These are phyloP conservation scores for Mimumesa dahlbomi DNA, from an alignment of 2,888 invertebrate genomes.

Conservation along the genomic window DNA sequence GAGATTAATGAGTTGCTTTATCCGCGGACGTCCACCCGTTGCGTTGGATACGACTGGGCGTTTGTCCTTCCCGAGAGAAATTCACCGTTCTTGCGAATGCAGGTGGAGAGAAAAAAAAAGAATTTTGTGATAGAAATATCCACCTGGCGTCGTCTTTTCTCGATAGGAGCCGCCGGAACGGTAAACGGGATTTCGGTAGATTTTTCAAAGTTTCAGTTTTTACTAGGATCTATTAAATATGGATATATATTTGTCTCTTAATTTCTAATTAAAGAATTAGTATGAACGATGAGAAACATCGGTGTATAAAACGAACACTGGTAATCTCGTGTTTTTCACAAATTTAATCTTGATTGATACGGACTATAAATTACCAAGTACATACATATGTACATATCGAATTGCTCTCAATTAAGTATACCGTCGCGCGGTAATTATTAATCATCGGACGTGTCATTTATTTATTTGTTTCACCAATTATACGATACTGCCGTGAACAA, in stretches of 20 bases:
- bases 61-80: conserved; percentile 28
- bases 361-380: too few species aligned
- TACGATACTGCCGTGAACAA: background rate
- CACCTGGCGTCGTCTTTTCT: background rate
- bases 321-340: too few species aligned
- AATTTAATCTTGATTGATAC: too few species aligned
- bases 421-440: conserved; percentile 3
- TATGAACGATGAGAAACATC: too few species aligned
- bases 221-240: too few species aligned
- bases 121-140: background rate
- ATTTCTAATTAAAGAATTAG: too few species aligned
- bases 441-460: background rate
- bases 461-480: background rate
- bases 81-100: conserved; percentile 9
- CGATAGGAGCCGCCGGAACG: background rate
- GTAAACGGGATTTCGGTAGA: background rate
- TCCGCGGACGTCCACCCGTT: conserved; percentile 68
- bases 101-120: conserved; percentile 1
- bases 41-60: conserved; percentile 56
- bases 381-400: too few species aligned
- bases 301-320: too few species aligned
- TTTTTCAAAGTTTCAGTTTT: too few species aligned
- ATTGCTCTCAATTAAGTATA: too few species aligned
- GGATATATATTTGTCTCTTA: too few species aligned
- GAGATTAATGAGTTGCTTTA: conserved; percentile 79